Percentiles rank a stretch among this genome's conserved stretches.
Evolutionary conservation across 2,888 invertebrate species (phyloP).

Genomic region (Tiphia femorata): DNA sequence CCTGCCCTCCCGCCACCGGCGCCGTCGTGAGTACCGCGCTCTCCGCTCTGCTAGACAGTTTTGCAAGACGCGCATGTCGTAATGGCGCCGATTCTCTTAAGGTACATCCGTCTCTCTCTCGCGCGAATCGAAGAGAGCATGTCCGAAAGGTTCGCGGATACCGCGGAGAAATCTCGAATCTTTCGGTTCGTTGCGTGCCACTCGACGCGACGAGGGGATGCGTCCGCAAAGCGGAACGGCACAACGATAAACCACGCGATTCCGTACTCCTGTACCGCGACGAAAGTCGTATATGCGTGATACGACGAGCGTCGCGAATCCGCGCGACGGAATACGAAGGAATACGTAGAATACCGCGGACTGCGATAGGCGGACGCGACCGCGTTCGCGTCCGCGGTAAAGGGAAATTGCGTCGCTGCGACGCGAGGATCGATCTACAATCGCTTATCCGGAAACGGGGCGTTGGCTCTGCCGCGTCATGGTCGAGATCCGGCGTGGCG

Average conservation of each 20-base stretch:
- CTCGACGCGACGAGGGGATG: constrained; percentile 20
- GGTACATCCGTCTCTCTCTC: constrained; percentile 21
- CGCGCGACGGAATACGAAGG: no score
- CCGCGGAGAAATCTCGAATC: no score
- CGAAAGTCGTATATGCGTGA: no score
- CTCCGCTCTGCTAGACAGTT: constrained; percentile 38
- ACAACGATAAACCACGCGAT: not conserved
- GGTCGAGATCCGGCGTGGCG: constrained; percentile 1
- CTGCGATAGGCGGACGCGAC: not conserved
- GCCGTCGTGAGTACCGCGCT: constrained; percentile 32
- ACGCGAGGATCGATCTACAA: no score
- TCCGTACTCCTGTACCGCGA: no score
- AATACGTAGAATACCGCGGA: no score
- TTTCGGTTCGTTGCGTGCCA: not conserved
- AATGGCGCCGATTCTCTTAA: constrained; percentile 55
- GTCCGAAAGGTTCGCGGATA: no score
- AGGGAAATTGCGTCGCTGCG: no score
- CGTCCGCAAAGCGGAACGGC: constrained; percentile 38
- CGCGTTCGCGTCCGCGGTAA: not conserved
- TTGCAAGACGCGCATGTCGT: constrained; percentile 62
- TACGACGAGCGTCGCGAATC: no score
- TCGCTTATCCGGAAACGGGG: no score
- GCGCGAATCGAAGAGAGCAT: constrained; percentile 22
- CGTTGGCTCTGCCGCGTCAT: not conserved
- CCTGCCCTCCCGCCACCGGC: no score